phyloP scores from a whole-genome alignment of 2,888 invertebrate species.

The Sceliomorpha sp. region DNA sequence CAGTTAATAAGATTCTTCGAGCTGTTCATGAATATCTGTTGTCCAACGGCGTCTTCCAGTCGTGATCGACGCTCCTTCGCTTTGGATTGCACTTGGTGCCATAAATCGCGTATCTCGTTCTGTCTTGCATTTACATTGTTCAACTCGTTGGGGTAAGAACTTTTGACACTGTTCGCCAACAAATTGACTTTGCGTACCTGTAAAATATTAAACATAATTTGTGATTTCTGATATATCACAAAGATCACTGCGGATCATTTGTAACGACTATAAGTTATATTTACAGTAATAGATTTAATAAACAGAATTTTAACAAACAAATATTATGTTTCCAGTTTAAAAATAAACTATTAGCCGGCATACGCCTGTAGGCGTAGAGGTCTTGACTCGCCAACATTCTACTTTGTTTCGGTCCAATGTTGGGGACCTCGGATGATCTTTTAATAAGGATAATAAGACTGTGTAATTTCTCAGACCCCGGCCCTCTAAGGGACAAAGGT shows the following conservation, averaged over 20 bases:
- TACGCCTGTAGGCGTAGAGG: too few species aligned
- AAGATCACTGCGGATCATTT: too few species aligned
- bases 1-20: constrained; percentile 90
- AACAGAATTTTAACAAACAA: not conserved
- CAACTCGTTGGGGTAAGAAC: constrained; percentile 94
- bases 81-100: constrained; percentile 93
- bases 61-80: constrained; percentile 91
- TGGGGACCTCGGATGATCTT: too few species aligned
- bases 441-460: too few species aligned
- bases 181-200: constrained; percentile 86
- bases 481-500: too few species aligned
- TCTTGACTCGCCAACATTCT: too few species aligned
- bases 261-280: too few species aligned
- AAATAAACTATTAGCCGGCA: too few species aligned
- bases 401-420: too few species aligned
- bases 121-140: constrained; percentile 92
- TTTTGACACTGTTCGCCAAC: constrained; percentile 93
- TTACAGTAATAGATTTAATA: too few species aligned
- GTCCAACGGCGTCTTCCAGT: constrained; percentile 96
- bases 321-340: not conserved
- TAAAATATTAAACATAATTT: constrained; percentile 70
- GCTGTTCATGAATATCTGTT: constrained; percentile 94
- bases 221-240: too few species aligned
- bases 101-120: constrained; percentile 91
- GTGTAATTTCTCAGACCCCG: too few species aligned